Percentiles rank a stretch among this genome's conserved stretches.
phyloP scores from a whole-genome alignment of 2,113 vertebrate species.

The Pelobates fuscus region DNA sequence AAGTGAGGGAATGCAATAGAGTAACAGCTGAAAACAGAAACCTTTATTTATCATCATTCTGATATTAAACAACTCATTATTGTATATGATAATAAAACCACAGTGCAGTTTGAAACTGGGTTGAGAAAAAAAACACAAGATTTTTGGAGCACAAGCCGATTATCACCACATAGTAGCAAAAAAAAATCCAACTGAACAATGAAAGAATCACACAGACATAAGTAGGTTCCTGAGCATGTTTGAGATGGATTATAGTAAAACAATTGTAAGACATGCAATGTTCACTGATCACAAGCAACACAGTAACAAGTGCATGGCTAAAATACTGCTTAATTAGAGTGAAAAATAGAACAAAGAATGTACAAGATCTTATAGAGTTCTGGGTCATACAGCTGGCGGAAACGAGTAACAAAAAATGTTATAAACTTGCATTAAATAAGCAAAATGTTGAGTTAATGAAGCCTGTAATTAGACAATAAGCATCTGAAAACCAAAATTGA shows the following conservation, averaged over 20 bases:
- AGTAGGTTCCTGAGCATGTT: too few species aligned
- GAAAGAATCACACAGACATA: too few species aligned
- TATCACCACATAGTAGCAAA: too few species aligned
- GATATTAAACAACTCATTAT: too few species aligned
- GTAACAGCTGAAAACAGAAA: too few species aligned
- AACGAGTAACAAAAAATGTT: conserved; percentile 53
- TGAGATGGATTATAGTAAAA: not conserved
- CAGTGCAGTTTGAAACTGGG: too few species aligned
- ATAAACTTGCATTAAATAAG: conserved; percentile 68
- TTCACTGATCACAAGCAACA: not conserved
- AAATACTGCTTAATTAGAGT: not conserved
- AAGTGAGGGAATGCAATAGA: too few species aligned
- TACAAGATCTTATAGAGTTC: not conserved
- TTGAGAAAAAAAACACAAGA: too few species aligned
- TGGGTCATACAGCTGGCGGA: conserved; percentile 32
- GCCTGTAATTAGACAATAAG: conserved; percentile 68
- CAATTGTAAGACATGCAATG: not conserved
- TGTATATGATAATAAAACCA: too few species aligned
- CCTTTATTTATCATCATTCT: too few species aligned
- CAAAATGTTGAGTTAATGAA: conserved; percentile 67
- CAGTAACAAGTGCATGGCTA: not conserved
- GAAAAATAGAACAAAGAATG: not conserved
- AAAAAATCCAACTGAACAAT: too few species aligned
- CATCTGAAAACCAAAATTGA: conserved; percentile 62
- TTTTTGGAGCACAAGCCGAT: too few species aligned